Base-by-base conservation (phyloP, 1,140 invertebrate species). In the Cyrtorhinus lividipennis region DNA sequence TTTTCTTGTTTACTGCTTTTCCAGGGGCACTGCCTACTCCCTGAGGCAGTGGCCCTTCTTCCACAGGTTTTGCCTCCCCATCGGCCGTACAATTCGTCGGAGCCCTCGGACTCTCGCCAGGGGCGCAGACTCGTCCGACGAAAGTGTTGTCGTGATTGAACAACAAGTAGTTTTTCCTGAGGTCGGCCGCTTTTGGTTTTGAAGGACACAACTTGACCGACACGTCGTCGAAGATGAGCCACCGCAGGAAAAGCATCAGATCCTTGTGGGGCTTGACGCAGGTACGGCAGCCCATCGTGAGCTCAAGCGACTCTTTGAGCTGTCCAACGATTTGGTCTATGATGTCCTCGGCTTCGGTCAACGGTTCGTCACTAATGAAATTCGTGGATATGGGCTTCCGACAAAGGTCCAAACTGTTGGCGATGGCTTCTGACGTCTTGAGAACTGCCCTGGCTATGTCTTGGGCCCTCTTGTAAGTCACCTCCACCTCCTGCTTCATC, bases 231-330 rank as follows among this genome's bases (percentile, higher is more conserved):
- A 53, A 53, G 8, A 53, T 22, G 10, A 53, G 20, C 48, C 48
- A 53, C 48, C 48, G 10, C 18, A 53, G 20, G 48, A 53, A 53
- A 3, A 53, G 48, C 10, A 53, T 53, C 12, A 53, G 48, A 20
- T 53, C 48, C 20, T 53, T 53, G 18, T 53, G 48, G 20, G 48
- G 48, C 20, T 53, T 53, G 48, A 53, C 48, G 48, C 48, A 53
- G 5, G 48, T 53, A 13, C 48, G 8, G 20, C 48, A 22, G 10
- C 48, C 48, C 48, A 53, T 53, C 10, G 10, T 53, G 5, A 15
- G 12, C 20, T 53, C 48, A 3, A 53, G 18, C 5, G 48, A 53
- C 20, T 53, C 48, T 20, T 53, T 53, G 10, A 53, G 20, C 20
- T 53, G 48, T 5, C 48, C 20, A 13, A 53, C 48, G 18, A 53